These are phyloP conservation scores for Drosophila dunni DNA, from an alignment of 1,140 invertebrate genomes.

Conservation along the genomic window DNA sequence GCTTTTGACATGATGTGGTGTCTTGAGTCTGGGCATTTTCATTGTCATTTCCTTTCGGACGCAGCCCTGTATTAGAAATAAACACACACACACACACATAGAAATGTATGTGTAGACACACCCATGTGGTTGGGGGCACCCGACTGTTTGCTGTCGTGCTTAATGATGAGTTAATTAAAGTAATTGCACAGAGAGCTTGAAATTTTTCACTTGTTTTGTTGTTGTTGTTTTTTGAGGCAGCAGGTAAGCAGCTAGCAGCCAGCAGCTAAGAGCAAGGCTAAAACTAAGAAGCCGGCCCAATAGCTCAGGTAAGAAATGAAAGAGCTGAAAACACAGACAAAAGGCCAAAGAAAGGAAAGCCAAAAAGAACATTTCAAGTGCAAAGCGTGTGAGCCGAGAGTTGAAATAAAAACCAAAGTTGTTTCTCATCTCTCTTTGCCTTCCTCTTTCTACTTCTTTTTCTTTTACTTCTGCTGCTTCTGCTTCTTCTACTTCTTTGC, in stretches of 20 bases:
- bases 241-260: conserved; percentile 21
- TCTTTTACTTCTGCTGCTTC: neutral
- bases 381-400: conserved; percentile 75
- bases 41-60: conserved; percentile 72
- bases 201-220: conserved; percentile 47
- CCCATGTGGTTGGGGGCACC: conserved; percentile 9
- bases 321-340: conserved; percentile 22
- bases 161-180: conserved; percentile 82
- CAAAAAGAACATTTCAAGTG: conserved; percentile 71
- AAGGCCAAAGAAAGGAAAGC: conserved; percentile 44
- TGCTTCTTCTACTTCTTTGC: neutral
- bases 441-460: neutral
- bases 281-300: conserved; percentile 13
- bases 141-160: conserved; percentile 55
- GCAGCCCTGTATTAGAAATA: conserved; percentile 23
- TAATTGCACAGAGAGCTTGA: conserved; percentile 69
- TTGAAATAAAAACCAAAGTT: conserved; percentile 67
- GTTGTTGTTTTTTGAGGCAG: conserved; percentile 1
- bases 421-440: conserved; percentile 21
- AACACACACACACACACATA: conserved; percentile 17
- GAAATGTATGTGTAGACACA: neutral
- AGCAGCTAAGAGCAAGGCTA: conserved; percentile 11
- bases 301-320: conserved; percentile 19
- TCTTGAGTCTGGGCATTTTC: conserved; percentile 53
- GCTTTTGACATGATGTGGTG: conserved; percentile 20